Evolutionary conservation across 37 sponge, comb jelly and placozoan genomes (phyloP), one percentile per base, ranked within the genome.

Genomic region (Halisarca cf. caerulea): DNA sequence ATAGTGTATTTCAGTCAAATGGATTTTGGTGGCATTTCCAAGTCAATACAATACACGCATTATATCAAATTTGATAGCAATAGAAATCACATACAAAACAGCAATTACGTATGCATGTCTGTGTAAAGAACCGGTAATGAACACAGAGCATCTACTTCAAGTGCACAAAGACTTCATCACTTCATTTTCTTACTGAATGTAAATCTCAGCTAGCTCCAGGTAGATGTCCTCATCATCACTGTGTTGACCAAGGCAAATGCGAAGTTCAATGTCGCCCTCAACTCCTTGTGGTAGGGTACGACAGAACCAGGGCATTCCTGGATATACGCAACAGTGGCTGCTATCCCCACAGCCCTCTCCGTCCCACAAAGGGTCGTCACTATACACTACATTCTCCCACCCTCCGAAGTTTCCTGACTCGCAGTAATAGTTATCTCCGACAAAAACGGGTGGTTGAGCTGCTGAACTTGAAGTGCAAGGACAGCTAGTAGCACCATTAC

Each of bases 251-350:
- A 21, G 30, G 30, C 79, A 78, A 2, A 78, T 20, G 0, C 82
- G 36, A 21, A 81, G 64, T 60, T 81, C 66, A 36, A 81, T 81
- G 62, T 81, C 82, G 36, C 44, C 82, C 55, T 34, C 62, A 11
- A 36, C 66, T 59, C 33, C 82, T 38, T 40, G 36, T 41, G 82
- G 82, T 30, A 81, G 42, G 21, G 36, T 20, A 17, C 82, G 36
- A 34, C 37, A 81, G 41, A 81, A 81, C 82, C 82, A 81, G 3
- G 82, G 82, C 60, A 59, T 35, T 59, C 82, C 82, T 60, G 64
- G 25, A 14, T 59, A 41, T 3, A n/a, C 34, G 25, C 82, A 81
- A 41, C 82, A 81, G 64, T 47, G 59, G 41, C 60, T 81, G n/a
- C 42, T 64, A 59, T 62, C 27, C 18, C 60, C 61, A 81, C 82